phyloP scores from a whole-genome alignment of 2,888 invertebrate species.

The Drosophila ezoana region DNA sequence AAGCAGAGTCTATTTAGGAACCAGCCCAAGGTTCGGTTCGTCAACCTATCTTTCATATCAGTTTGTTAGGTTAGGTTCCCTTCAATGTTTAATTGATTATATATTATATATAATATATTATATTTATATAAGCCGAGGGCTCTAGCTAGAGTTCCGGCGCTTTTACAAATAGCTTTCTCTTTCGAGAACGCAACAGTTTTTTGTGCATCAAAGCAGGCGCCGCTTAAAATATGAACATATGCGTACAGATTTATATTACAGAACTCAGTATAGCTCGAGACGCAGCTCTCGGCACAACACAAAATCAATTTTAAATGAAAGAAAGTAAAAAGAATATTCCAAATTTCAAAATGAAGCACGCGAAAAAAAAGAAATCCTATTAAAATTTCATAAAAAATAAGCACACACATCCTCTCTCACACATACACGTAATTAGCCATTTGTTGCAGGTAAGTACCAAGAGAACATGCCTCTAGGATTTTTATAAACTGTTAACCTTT shows the following conservation, averaged over 20 bases:
- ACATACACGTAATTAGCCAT: neutral
- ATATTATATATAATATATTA: too few species aligned
- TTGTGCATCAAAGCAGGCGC: neutral
- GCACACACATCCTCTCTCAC: neutral
- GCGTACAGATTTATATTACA: neutral
- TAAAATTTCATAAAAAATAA: neutral
- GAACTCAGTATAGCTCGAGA: neutral
- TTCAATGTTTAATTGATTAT: too few species aligned
- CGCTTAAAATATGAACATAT: neutral
- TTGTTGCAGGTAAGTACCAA: neutral
- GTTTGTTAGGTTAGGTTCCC: too few species aligned
- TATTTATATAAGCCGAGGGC: too few species aligned
- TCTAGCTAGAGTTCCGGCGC: too few species aligned
- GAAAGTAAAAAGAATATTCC: neutral
- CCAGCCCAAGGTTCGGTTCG: too few species aligned
- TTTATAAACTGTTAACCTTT: too few species aligned
- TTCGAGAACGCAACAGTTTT: neutral
- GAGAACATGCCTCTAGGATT: too few species aligned
- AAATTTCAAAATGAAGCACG: neutral
- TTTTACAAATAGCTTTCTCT: too few species aligned
- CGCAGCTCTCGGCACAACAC: neutral
- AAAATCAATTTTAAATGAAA: neutral
- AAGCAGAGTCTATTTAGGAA: too few species aligned
- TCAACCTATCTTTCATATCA: too few species aligned
- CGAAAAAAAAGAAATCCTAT: neutral